Percentiles rank a stretch among this genome's conserved stretches.
Evolutionary conservation across 1,140 invertebrate genomes (phyloP).

Genomic region (Rhagoletis zephyria): DNA sequence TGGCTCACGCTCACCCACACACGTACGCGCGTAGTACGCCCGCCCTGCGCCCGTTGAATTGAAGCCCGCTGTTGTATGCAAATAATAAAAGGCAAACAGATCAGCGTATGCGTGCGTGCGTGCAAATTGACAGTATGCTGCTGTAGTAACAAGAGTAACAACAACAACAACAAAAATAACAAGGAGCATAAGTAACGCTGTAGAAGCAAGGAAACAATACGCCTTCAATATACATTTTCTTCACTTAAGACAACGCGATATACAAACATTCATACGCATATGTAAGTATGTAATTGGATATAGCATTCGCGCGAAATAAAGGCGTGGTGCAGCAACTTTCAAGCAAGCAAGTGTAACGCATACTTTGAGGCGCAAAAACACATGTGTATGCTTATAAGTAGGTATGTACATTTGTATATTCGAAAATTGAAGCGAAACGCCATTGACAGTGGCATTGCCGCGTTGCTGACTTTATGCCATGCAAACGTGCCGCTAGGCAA

Average conservation of each 20-base stretch:
- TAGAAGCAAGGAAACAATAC: not conserved
- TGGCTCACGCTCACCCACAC: not conserved
- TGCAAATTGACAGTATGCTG: conserved; percentile 32
- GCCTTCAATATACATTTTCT: not conserved
- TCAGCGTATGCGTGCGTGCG: conserved; percentile 12
- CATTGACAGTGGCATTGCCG: conserved; percentile 26
- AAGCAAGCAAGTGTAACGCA: conserved; percentile 21
- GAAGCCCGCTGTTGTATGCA: not conserved
- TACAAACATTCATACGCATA: not conserved
- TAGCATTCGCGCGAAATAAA: not conserved
- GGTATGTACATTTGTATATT: not conserved
- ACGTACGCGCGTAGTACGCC: too few species aligned
- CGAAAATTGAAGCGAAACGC: conserved; percentile 23
- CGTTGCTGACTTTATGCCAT: not conserved
- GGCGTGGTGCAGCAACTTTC: conserved; percentile 11
- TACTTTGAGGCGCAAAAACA: conserved; percentile 21
- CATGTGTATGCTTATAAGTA: not conserved
- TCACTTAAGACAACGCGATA: not conserved
- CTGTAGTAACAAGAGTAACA: not conserved
- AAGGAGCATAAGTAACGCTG: not conserved
- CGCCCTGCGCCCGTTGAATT: not conserved
- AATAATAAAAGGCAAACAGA: conserved; percentile 51
- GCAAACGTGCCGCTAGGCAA: not conserved
- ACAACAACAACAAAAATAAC: not conserved
- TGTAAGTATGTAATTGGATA: not conserved